Base-by-base conservation (phyloP, 1,140 invertebrate genomes). In the Apis dorsata region DNA sequence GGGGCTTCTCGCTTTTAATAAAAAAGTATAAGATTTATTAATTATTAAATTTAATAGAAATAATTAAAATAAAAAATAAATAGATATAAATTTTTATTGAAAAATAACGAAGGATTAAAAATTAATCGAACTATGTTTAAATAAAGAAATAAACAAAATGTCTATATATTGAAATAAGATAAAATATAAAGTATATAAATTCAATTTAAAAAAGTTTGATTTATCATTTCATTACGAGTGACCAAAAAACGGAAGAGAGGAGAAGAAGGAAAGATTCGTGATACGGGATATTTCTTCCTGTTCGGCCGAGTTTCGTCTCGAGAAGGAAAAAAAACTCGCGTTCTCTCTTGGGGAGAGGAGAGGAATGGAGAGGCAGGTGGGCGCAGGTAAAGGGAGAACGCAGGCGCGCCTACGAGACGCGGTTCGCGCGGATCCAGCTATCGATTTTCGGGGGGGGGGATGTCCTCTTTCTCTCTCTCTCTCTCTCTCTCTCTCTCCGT, bases 331-430 rank as follows among this genome's bases (percentile, higher is more conserved):
- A 44, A 34, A 34, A 24, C 24, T 24, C 34, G 34, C 34, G 34
- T 34, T 1, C 4, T n/a, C 11, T 0, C 11, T 7, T 12, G 66
- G 49, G 4, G 66, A 69, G 1, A 7, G 28, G 34, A 19, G 21
- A 11, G 19, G 9, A 21, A 8, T 15, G 49, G 34, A 11, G 4
- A 55, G 57, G 11, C 55, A 51, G 68, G 68, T 71, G 28, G 57
- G n/a, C 49, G 55, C 49, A 72, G 57, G 78, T 62, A 71, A 15
- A 19, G 15, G 13, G 34, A 60, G 73, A 28, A 82, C 80, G 80
- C 80, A 82, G 80, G 80, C 80, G 80, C 79, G 80, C 80, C 80
- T 82, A 77, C 80, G 73, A 76, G 80, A 74, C 65, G 24, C 17
- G 73, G 73, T 60, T 60, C 53, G 44, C 60, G 80, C 60, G 80